Conservation (phyloP, 2,797 vertebrate species). For the Lemur catta region DNA sequence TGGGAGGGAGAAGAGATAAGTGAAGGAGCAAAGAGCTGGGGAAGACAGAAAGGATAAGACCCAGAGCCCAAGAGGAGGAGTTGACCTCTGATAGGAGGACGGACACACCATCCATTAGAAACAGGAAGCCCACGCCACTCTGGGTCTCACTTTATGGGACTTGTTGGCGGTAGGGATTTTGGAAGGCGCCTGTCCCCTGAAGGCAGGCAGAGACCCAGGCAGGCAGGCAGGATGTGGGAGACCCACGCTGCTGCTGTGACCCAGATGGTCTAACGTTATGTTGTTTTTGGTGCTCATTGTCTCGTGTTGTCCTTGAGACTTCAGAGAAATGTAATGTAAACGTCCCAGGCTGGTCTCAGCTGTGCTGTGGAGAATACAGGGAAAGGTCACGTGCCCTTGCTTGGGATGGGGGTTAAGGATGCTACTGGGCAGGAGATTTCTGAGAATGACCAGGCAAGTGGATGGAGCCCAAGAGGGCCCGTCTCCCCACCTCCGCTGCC, state of each 20-base stretch:
- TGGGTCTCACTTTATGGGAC: background rate
- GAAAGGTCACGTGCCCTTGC: background rate
- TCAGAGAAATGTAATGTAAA: background rate
- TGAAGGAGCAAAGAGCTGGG: background rate
- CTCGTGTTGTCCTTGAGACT: background rate
- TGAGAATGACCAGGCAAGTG: background rate
- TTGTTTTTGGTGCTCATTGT: background rate
- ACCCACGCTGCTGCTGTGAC: background rate
- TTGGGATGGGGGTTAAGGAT: background rate
- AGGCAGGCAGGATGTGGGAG: background rate
- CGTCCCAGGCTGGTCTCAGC: background rate
- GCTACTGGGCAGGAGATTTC: background rate
- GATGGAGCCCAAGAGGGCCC: background rate
- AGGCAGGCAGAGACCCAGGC: background rate
- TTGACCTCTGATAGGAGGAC: background rate
- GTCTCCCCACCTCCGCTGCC: background rate
- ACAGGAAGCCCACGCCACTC: rapidly evolving
- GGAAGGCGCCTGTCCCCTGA: background rate
- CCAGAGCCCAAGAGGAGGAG: background rate
- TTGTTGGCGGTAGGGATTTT: background rate
- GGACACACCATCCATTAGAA: background rate
- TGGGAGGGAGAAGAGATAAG: background rate
- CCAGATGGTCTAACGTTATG: background rate
- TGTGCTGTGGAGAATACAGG: background rate
- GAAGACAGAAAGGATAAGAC: background rate